Evolutionary conservation across 30 jellyfish, hydroid and myxozoan genomes (phyloP).

Genomic region (Rhopilema esculentum): DNA sequence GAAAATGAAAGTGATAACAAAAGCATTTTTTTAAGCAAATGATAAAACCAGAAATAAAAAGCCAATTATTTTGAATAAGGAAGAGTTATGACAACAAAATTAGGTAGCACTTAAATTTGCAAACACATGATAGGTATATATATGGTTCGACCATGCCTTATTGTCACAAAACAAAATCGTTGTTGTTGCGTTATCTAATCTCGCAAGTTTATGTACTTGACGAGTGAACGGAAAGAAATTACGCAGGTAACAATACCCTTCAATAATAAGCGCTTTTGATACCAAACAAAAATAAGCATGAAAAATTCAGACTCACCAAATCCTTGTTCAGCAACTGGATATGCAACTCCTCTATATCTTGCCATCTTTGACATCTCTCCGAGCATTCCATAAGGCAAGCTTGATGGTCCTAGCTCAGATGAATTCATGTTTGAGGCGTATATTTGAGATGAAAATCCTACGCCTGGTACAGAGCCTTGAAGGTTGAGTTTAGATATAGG

Average conservation of each 20-base stretch:
- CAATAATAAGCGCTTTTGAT: not conserved
- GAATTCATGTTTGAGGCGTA: slow-evolving; percentile 59
- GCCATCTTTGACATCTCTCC: slow-evolving; percentile 79
- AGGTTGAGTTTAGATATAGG: slow-evolving; percentile 55
- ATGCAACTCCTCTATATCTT: slow-evolving; percentile 69
- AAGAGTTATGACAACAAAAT: too few species aligned
- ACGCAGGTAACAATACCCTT: too few species aligned
- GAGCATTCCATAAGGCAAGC: slow-evolving; percentile 71
- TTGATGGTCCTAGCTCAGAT: slow-evolving; percentile 50
- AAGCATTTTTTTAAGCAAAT: too few species aligned
- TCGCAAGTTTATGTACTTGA: too few species aligned
- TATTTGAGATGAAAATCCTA: slow-evolving; percentile 69
- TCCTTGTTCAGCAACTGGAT: slow-evolving; percentile 70
- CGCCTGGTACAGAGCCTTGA: slow-evolving; percentile 56
- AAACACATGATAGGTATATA: too few species aligned
- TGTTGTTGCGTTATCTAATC: not conserved
- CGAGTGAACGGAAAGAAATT: too few species aligned
- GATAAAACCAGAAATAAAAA: too few species aligned
- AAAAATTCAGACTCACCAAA: slow-evolving; percentile 49
- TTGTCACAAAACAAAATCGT: not conserved
- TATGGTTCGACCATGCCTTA: too few species aligned
- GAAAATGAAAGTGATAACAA: too few species aligned
- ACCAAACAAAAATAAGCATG: not conserved
- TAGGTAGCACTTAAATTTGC: too few species aligned
- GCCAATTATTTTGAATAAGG: too few species aligned